Evolutionary conservation across 2,113 vertebrate species (phyloP), one percentile per base, ranked within the genome.

Genomic region (Maccullochella peelii): DNA sequence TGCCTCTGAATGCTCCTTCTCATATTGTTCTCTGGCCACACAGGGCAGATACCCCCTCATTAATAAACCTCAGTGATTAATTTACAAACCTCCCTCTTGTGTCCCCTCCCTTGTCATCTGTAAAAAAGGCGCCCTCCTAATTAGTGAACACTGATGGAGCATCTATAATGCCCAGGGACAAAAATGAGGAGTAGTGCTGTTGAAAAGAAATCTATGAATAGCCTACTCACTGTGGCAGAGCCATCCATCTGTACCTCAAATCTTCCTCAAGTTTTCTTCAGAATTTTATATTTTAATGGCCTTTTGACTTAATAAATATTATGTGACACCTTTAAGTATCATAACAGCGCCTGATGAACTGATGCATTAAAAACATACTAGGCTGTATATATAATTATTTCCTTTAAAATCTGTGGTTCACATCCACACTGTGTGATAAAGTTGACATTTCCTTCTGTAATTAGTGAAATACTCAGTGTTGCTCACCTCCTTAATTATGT

Each of bases 61-160:
- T 94, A 94, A 93, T 94, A 92, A 94, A 88, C 69, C 74, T 76
- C 73, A 54, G 70, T 92, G 92, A 94, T 93, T 93, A 78, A 93
- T 93, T 93, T 89, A 67, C 74, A 90, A 86, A 68, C 65, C 85
- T 84, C 80, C 88, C 82, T 86, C 76, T 77, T 63, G 83, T 83
- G 87, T 88, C 63, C 76, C 82, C 77, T 91, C 70, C 63, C 87
- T 90, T 91, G 90, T 92, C 66, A 69, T 66, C 79, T 88, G 81
- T 82, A 84, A 87, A 78, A 89, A 84, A 88, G 78, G 73, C 73
- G 50, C 77, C 82, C 85, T 88, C 61, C 91, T 92, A 93, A 94
- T 94, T 94, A 93, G 89, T 58, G 69, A 92, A 88, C 84, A 77
- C 73, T 91, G 89, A 89, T 77, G 68, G 83, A 84, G 75, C 82